Evolutionary conservation across 2,113 vertebrate genomes (phyloP).

Genomic region (Bufo gargarizans): DNA sequence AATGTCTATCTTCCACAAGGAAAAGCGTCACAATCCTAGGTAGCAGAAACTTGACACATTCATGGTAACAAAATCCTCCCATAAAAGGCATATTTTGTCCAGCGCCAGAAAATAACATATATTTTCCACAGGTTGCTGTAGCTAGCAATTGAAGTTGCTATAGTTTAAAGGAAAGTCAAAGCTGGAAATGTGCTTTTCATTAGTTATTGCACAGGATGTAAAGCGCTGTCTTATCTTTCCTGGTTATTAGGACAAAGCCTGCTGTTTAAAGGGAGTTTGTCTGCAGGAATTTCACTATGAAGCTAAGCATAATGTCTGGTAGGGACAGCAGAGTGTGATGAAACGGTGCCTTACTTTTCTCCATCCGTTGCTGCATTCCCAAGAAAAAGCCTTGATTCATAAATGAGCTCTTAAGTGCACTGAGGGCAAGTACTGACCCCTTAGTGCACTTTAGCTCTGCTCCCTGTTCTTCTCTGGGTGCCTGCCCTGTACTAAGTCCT

Average conservation of each 20-base stretch:
- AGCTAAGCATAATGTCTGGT: too few relatives aligned
- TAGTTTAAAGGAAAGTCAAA: neutral
- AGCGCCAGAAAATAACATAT: slow-evolving; percentile 19
- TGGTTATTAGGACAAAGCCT: neutral
- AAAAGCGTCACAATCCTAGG: neutral
- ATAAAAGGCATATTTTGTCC: slow-evolving; percentile 26
- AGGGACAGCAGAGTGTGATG: too few relatives aligned
- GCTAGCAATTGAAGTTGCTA: neutral
- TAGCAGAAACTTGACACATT: slow-evolving; percentile 35
- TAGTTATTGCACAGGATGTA: neutral
- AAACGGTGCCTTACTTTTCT: too few relatives aligned
- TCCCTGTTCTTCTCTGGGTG: too few relatives aligned
- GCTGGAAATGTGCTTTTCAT: neutral
- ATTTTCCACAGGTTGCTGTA: slow-evolving; percentile 11
- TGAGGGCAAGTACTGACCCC: too few relatives aligned
- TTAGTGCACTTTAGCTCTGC: too few relatives aligned
- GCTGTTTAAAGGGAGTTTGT: neutral
- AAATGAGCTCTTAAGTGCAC: too few relatives aligned
- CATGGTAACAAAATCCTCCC: slow-evolving; percentile 6
- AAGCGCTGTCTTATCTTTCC: neutral
- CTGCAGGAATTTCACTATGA: neutral
- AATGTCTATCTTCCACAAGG: neutral
- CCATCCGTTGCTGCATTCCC: too few relatives aligned
- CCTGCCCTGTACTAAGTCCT: too few relatives aligned
- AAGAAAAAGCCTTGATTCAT: too few relatives aligned